These are phyloP conservation scores for Porites divaricata DNA, from an alignment of 92 coral and sea anemone genomes.

Conservation along the genomic window DNA sequence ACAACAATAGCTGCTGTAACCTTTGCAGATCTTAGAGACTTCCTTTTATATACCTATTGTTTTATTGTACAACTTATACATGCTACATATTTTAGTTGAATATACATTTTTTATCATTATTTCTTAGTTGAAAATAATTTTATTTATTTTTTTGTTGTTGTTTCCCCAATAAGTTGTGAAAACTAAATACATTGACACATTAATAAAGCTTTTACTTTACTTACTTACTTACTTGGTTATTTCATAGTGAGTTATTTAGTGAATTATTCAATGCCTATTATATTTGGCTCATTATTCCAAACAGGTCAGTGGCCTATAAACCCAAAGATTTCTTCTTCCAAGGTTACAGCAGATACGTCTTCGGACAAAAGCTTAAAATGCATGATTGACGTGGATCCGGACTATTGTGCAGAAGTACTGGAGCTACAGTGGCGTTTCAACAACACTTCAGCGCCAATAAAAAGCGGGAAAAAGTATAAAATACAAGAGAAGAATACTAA, in stretches of 20 bases:
- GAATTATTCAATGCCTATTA: neutral
- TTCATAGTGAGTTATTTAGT: neutral
- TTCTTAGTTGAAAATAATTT: too few species aligned
- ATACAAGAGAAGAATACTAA: neutral
- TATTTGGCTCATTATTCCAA: neutral
- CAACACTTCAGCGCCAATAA: neutral
- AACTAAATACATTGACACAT: too few species aligned
- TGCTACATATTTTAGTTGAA: too few species aligned
- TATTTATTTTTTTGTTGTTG: too few species aligned
- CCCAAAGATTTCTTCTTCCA: neutral
- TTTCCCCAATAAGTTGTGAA: too few species aligned
- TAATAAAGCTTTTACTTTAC: too few species aligned
- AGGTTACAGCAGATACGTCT: neutral
- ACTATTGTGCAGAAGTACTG: neutral
- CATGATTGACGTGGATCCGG: neutral
- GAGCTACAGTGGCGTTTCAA: neutral
- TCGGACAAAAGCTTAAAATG: neutral
- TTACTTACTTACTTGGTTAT: too few species aligned
- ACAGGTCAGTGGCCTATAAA: neutral
- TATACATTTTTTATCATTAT: too few species aligned
- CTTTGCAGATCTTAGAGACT: too few species aligned
- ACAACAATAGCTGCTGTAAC: too few species aligned
- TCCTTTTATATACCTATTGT: too few species aligned
- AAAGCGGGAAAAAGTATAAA: neutral
- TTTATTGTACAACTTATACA: too few species aligned